Percentiles rank a stretch among this genome's conserved stretches.
phyloP scores from a whole-genome alignment of 1,140 invertebrate genomes.

The Dendrolimus punctatus region DNA sequence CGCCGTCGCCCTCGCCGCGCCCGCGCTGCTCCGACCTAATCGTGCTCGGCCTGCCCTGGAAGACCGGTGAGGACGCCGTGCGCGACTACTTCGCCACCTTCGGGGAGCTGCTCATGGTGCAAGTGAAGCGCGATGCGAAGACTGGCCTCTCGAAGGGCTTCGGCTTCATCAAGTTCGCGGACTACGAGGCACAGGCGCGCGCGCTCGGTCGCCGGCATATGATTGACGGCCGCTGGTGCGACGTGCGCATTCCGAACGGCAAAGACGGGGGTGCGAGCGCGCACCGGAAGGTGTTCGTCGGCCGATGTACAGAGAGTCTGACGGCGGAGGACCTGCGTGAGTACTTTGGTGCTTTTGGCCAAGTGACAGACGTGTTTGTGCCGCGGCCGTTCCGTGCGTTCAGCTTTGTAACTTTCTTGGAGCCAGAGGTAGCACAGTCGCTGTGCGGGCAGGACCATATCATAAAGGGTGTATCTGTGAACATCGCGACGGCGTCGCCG shows the following conservation, averaged over 20 bases:
- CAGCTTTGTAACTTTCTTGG: constrained; percentile 95
- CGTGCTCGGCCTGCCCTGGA: constrained; percentile 84
- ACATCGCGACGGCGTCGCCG: constrained; percentile 95
- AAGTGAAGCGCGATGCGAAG: constrained; percentile 82
- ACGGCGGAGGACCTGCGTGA: constrained; percentile 91
- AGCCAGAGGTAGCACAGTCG: constrained; percentile 93
- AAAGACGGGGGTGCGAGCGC: constrained; percentile 87
- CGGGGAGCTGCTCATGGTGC: constrained; percentile 83
- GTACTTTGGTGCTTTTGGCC: constrained; percentile 96
- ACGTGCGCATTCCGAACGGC: constrained; percentile 85
- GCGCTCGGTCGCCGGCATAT: constrained; percentile 80
- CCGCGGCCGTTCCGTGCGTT: constrained; percentile 95
- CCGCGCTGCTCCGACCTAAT: constrained; percentile 89
- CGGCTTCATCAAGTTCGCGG: constrained; percentile 86
- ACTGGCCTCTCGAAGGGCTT: constrained; percentile 87
- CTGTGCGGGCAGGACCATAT: constrained; percentile 98
- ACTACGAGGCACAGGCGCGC: constrained; percentile 77
- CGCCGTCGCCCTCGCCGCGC: constrained; percentile 74
- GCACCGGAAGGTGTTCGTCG: constrained; percentile 96
- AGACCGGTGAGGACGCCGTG: constrained; percentile 83
- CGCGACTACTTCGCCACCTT: constrained; percentile 83
- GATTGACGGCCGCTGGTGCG: constrained; percentile 87
- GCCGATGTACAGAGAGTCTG: constrained; percentile 93
- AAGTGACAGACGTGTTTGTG: constrained; percentile 96
- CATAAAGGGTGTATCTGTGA: constrained; percentile 94